Percentiles rank a stretch among this genome's conserved stretches.
phyloP scores from a whole-genome alignment of 2,797 vertebrate genomes.

The Anomalospiza imberbis region DNA sequence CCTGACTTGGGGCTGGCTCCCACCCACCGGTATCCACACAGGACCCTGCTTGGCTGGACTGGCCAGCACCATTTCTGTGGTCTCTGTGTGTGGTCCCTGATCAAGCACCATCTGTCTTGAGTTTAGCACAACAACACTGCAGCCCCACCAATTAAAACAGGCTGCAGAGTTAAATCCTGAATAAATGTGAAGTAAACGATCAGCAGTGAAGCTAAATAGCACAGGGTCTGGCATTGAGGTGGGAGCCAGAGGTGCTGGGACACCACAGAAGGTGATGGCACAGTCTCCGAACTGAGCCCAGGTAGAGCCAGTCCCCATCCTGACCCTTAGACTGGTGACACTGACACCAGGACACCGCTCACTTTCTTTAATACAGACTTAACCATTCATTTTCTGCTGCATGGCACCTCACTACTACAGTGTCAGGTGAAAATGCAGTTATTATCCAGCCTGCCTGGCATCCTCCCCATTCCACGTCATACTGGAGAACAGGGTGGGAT shows the following conservation, averaged over 20 bases:
- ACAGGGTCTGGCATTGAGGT: background rate
- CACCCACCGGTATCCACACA: background rate
- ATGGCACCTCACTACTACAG: background rate
- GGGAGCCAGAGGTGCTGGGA: background rate
- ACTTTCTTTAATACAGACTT: background rate
- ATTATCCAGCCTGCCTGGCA: background rate
- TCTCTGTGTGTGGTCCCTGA: conserved; percentile 64
- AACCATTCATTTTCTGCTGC: background rate
- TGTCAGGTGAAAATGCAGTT: background rate
- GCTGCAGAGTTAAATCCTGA: conserved; percentile 33
- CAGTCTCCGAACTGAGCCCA: background rate
- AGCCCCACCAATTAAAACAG: conserved; percentile 55
- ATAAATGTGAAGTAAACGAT: conserved; percentile 33
- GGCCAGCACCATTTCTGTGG: conserved; percentile 46
- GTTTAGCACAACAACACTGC: conserved; percentile 59
- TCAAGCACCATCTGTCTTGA: conserved; percentile 72
- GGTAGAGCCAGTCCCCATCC: background rate
- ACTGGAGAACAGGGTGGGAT: background rate
- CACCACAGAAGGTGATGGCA: background rate
- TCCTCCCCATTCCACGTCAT: background rate
- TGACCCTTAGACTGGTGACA: background rate
- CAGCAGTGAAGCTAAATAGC: background rate
- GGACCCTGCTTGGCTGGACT: background rate
- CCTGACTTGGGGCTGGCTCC: rapidly evolving
- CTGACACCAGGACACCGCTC: background rate